phyloP scores from a whole-genome alignment of 2,797 vertebrate genomes.

The Euthynnus affinis region DNA sequence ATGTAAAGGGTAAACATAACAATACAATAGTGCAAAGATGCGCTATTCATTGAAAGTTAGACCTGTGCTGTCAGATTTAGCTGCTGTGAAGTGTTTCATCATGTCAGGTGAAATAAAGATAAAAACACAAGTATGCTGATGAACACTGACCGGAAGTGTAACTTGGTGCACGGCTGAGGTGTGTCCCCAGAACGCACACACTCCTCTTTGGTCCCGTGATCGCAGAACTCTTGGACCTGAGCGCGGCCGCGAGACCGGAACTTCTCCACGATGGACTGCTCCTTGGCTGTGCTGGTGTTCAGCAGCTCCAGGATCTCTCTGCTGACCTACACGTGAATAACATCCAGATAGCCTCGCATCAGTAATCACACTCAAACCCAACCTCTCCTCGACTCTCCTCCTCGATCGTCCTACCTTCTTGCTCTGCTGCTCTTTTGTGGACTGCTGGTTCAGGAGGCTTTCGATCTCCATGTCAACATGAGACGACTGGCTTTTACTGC shows the following conservation, averaged over 20 bases:
- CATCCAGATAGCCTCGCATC: background rate
- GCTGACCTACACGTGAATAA: conserved; percentile 86
- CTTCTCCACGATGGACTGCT: conserved; percentile 97
- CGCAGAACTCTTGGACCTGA: conserved; percentile 97
- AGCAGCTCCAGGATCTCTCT: conserved; percentile 95
- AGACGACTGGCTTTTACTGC: conserved; percentile 87
- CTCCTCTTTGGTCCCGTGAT: conserved; percentile 96
- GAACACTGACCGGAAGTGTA: conserved; percentile 92
- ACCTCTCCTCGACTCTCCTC: background rate
- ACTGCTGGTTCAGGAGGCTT: conserved; percentile 94
- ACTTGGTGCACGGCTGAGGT: conserved; percentile 91
- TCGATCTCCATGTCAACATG: conserved; percentile 96
- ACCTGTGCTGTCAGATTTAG: background rate
- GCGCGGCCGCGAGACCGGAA: conserved; percentile 94
- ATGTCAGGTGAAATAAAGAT: background rate
- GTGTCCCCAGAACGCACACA: conserved; percentile 90
- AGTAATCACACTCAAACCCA: background rate
- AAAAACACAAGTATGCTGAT: background rate
- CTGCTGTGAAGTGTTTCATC: background rate
- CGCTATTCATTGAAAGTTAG: background rate
- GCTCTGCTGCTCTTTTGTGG: conserved; percentile 95
- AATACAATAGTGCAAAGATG: too few species aligned
- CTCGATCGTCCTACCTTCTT: conserved; percentile 88
- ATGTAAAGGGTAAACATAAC: too few species aligned
- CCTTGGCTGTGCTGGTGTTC: conserved; percentile 95